Conservation (phyloP, 2,797 vertebrate genomes). For the Urosaurus nigricauda region DNA sequence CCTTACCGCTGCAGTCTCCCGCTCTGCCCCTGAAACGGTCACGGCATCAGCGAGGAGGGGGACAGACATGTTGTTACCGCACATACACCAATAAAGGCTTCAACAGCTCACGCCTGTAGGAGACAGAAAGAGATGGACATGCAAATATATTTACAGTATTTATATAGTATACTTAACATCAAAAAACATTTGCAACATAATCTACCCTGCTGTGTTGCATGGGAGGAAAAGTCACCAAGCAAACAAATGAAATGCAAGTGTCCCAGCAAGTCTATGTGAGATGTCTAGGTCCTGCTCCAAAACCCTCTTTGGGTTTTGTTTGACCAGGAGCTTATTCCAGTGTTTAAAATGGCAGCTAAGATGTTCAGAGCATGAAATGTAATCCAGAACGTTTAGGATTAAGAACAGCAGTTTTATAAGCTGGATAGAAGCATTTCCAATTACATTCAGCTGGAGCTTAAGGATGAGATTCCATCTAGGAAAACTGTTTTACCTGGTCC, state of each 20-base stretch:
- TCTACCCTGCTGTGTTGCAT: background rate
- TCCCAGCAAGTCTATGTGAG: background rate
- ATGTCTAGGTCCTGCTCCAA: background rate
- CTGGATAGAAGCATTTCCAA: background rate
- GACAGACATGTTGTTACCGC: slow-evolving; percentile 99
- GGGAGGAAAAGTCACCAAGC: background rate
- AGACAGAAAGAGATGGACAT: background rate
- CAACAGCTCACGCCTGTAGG: slow-evolving; percentile 75
- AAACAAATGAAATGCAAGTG: background rate
- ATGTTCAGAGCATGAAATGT: background rate
- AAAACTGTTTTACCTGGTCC: background rate
- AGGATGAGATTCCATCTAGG: background rate
- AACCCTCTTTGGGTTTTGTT: background rate
- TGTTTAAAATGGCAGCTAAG: background rate
- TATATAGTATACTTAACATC: background rate
- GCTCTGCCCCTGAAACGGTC: slow-evolving; percentile 93
- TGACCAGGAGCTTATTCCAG: background rate
- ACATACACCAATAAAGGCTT: slow-evolving; percentile 95
- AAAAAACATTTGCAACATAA: background rate
- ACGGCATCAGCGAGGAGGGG: slow-evolving; percentile 97
- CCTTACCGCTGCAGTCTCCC: slow-evolving; percentile 97
- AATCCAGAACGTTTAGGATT: background rate
- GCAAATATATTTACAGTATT: background rate
- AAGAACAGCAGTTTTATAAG: background rate
- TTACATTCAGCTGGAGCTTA: background rate